phyloP scores from a whole-genome alignment of 2,888 invertebrate genomes.

The Caenorhabditis imperialis region DNA sequence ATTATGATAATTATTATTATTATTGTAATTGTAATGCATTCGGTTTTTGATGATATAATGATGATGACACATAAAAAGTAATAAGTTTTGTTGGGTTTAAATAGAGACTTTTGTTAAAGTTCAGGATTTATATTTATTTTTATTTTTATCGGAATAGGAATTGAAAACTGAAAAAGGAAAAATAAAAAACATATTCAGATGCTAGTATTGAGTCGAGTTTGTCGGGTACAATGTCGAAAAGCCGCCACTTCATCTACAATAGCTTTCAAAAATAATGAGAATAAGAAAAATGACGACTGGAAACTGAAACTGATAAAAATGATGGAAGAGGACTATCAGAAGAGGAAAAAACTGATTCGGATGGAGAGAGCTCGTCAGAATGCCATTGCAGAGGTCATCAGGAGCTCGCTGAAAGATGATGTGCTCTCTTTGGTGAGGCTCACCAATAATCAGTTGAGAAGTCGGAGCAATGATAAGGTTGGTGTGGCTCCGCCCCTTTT shows the following conservation, averaged over 20 bases:
- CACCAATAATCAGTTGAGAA: constrained; percentile 39
- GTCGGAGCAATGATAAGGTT: constrained; percentile 18
- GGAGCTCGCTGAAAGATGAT: constrained; percentile 37
- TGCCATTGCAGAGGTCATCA: constrained; percentile 29
- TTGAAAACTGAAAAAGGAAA: no score
- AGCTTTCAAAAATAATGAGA: constrained; percentile 1
- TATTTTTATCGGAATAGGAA: no score
- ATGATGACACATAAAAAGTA: constrained; percentile 31
- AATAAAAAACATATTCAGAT: no score
- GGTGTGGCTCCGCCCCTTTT: no score
- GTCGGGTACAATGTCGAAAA: no score
- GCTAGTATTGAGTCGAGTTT: no score
- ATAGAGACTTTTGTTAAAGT: constrained; percentile 4
- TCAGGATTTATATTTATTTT: constrained; percentile 21
- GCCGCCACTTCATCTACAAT: background rate
- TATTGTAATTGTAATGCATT: constrained; percentile 10
- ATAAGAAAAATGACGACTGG: constrained; percentile 28
- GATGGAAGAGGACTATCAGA: constrained; percentile 30
- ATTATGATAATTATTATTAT: background rate
- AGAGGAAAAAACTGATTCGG: constrained; percentile 3
- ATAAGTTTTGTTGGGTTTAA: background rate
- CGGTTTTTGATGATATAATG: constrained; percentile 15
- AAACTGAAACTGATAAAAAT: constrained; percentile 27
- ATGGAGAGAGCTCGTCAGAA: constrained; percentile 1
- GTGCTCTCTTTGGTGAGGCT: constrained; percentile 33